Evolutionary conservation across 2,113 vertebrate species (phyloP).

Genomic region (Forbesichthys agassizii): DNA sequence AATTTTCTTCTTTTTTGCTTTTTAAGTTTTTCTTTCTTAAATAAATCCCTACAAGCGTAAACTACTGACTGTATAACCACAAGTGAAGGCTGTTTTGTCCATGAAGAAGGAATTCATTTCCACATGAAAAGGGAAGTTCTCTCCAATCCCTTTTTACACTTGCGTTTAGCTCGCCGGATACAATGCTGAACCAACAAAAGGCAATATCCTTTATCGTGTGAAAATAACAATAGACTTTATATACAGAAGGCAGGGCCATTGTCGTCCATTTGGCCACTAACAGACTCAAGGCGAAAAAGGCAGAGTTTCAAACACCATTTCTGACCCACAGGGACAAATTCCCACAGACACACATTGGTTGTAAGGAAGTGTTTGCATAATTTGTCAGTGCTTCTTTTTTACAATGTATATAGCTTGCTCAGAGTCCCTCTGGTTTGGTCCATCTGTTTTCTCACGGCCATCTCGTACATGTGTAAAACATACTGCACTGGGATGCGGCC

Average conservation of each 20-base stretch:
- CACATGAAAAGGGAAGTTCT: conserved; percentile 73
- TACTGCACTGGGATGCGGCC: conserved; percentile 38
- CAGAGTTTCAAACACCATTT: conserved; percentile 49
- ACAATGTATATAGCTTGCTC: conserved; percentile 53
- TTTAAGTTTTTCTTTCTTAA: conserved; percentile 13
- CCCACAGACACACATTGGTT: conserved; percentile 44
- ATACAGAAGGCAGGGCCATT: conserved; percentile 52
- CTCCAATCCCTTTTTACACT: conserved; percentile 72
- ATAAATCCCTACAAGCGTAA: conserved; percentile 14
- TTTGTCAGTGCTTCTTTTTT: conserved; percentile 63
- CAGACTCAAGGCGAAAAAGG: conserved; percentile 62
- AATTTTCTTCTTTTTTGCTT: neutral
- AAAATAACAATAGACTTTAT: conserved; percentile 55
- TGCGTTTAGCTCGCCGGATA: conserved; percentile 61
- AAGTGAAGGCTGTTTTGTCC: conserved; percentile 67
- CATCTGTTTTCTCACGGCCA: conserved; percentile 63
- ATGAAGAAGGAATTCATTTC: conserved; percentile 66
- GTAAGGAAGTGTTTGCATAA: conserved; percentile 46
- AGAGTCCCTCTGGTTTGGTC: conserved; percentile 57
- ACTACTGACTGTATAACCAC: conserved; percentile 52
- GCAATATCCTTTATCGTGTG: conserved; percentile 55
- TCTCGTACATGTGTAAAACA: conserved; percentile 62
- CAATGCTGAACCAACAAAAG: conserved; percentile 63
- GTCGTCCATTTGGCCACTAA: conserved; percentile 47
- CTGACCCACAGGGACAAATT: conserved; percentile 63